Conservation (phyloP, 2,888 invertebrate genomes). For the Hoplodrina ambigua region DNA sequence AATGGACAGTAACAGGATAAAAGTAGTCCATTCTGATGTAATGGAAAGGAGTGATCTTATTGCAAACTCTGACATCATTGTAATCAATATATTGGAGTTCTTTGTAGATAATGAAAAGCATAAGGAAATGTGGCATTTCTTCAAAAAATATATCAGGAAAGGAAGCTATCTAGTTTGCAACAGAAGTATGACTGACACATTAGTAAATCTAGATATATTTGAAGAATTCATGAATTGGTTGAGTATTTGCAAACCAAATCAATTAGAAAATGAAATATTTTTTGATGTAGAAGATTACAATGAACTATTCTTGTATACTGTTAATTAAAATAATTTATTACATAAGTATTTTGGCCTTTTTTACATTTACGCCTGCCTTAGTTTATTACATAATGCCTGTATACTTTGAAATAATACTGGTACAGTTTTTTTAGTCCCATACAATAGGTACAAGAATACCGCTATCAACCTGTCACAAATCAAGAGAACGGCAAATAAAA, state of each 20-base stretch:
- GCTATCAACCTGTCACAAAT: too few species aligned
- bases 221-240: constrained; percentile 88
- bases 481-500: too few species aligned
- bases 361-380: not conserved
- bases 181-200: constrained; percentile 90
- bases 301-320: constrained; percentile 83
- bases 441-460: too few species aligned
- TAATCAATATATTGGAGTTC: constrained; percentile 93
- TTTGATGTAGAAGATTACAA: constrained; percentile 83
- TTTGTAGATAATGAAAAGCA: constrained; percentile 91
- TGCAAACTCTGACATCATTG: constrained; percentile 90
- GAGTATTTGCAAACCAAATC: constrained; percentile 81
- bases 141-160: constrained; percentile 88
- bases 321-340: constrained; percentile 79
- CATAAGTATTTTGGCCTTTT: not conserved
- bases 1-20: constrained; percentile 86
- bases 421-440: too few species aligned
- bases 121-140: constrained; percentile 91
- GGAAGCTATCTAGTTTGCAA: constrained; percentile 91
- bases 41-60: constrained; percentile 89
- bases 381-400: too few species aligned
- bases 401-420: too few species aligned
- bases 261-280: constrained; percentile 84
- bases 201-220: constrained; percentile 84
- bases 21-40: constrained; percentile 91